Evolutionary conservation across 2,888 invertebrate genomes (phyloP), one percentile per base, ranked within the genome.

Genomic region (Pedicia rivosa): DNA sequence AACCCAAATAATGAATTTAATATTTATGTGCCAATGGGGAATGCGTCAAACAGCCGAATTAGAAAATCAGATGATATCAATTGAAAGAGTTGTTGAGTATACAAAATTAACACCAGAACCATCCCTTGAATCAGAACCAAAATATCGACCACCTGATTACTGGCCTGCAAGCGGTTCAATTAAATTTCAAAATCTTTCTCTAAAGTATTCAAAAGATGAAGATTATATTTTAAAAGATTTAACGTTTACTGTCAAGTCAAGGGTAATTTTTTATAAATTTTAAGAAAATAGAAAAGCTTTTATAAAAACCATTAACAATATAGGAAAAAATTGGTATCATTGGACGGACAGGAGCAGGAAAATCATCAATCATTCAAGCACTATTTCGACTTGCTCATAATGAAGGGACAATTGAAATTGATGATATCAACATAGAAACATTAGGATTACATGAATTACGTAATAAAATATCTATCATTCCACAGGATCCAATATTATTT

Each of bases 401-500:
- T 10, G 72, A 74, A 25, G 87, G 87, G 1, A 53, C 60, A 8
- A 68, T 88, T 14, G 52, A 60, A 38, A 78, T 88, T 36, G 87
- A 88, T 50, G 72, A 67, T 8, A 52, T 82, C 1, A 67, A 75
- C 35, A 73, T 69, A 0, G 66, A 64, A 29, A 57, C 61, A n/a
- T 67, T 86, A 17, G 78, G 78, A 7, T 64, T 86, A 7, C 65
- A 74, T 56, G 75, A 78, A 45, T 62, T 88, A 12, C 63, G 88
- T 36, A 68, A 67, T 32, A 76, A 74, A 49, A 77, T 88, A 37
- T 76, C 86, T 1, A 86, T 88, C 43, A 87, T 88, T 48, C 87
- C 88, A 0, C 87, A 87, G 65, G 82, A 83, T 47, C 83, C 84
- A 1, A 72, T 82, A 22, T 57, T 86, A 28, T 84, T 86, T 55